Evolutionary conservation across 1,140 invertebrate genomes (phyloP), one percentile per base, ranked within the genome.

Genomic region (Drosophila rufa): DNA sequence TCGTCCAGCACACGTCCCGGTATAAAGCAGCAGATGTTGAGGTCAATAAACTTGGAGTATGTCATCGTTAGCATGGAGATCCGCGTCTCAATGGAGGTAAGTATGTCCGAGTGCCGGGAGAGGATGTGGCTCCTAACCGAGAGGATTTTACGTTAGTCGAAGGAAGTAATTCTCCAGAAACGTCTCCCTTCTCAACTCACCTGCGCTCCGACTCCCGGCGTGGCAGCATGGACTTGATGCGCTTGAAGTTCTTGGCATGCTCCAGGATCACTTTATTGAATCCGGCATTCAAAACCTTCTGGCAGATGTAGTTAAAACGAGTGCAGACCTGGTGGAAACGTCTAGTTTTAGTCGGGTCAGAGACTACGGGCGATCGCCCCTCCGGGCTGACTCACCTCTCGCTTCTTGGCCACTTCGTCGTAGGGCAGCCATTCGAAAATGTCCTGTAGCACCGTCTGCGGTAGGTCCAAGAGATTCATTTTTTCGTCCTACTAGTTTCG

Each of bases 1-100:
- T 98, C 98, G 94, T 98, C 98, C 45, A 98, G 95, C 0, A 98
- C 97, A 94, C 97, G 98, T 67, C 98, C 98, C 15, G 98, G 98
- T 86, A 98, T 98, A 87, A 99, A 99, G 91, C 97, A 98, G 86
- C 97, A 98, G 6, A 97, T 74, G 58, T 91, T 92, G 0, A 91
- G 48, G 58, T 93, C 92, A 55, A 93, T 93, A 30, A 92, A 93
- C 93, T 98, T 98, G 40, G 95, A 95, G 91, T 97, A 99, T 1
- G 98, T 98, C 97, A 98, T 98, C 8, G 96, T 96, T 5, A 98
- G 94, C 95, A 98, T 97, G 0, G 97, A 98, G 25, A 99, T 95
- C 25, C 98, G 94, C 0, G 98, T 98, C 93, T 98, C 98, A 50
- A 99, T 96, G 0, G 97, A 97, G 25, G 96, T 97, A 17, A 99